phyloP scores from a whole-genome alignment of 2,888 invertebrate genomes.

The Sarcophaga rosellei region DNA sequence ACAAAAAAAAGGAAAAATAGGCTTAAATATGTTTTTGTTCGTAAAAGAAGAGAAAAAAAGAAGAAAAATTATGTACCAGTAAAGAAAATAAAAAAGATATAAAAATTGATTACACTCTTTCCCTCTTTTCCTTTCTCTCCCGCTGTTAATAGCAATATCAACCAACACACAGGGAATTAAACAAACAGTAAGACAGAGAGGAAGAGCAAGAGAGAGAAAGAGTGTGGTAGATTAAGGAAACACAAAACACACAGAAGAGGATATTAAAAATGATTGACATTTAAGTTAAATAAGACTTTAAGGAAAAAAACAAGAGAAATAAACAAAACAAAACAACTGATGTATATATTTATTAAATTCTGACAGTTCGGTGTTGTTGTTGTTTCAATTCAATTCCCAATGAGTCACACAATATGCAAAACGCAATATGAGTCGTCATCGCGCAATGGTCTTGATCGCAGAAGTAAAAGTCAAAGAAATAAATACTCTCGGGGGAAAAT shows the following conservation, averaged over 20 bases:
- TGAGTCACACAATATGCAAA: too few species aligned
- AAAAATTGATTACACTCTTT: too few species aligned
- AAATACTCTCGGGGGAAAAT: too few species aligned
- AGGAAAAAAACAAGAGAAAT: background rate
- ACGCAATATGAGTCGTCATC: too few species aligned
- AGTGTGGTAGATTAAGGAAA: background rate
- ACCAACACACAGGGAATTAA: background rate
- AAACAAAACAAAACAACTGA: constrained; percentile 36
- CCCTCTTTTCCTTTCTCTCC: too few species aligned
- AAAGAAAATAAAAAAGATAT: too few species aligned
- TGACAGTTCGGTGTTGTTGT: constrained; percentile 3
- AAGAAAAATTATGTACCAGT: too few species aligned
- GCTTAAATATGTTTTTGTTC: background rate
- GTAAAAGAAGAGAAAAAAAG: background rate
- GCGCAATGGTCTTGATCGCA: too few species aligned
- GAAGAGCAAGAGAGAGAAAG: background rate
- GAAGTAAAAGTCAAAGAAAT: too few species aligned
- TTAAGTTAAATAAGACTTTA: constrained; percentile 41
- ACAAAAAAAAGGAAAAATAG: background rate
- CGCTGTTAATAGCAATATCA: background rate
- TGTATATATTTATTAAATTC: constrained; percentile 25
- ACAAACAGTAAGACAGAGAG: background rate
- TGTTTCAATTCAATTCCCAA: background rate
- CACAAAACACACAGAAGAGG: background rate
- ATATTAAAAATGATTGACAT: constrained; percentile 61